Evolutionary conservation across 2,888 invertebrate genomes (phyloP).

Genomic region (Nowickia ferox): DNA sequence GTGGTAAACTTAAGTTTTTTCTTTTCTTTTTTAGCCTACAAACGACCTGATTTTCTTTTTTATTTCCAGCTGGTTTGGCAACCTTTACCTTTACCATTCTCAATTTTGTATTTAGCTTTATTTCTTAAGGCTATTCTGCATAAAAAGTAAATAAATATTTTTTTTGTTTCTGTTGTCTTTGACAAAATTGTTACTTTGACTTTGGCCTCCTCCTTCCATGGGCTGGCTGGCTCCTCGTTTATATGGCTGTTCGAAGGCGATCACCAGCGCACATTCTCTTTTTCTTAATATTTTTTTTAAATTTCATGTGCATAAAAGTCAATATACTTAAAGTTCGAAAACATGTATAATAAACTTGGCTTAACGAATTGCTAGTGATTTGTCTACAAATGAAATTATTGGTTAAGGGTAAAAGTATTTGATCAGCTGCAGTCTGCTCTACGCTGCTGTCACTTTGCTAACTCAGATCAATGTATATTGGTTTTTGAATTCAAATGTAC

Average conservation of each 20-base stretch:
- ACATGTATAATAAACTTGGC: slow-evolving; percentile 33
- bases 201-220: slow-evolving; percentile 52
- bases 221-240: neutral
- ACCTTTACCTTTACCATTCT: slow-evolving; percentile 52
- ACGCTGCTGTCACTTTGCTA: too few species aligned
- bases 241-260: slow-evolving; percentile 6
- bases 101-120: slow-evolving; percentile 39
- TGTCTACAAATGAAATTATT: slow-evolving; percentile 36
- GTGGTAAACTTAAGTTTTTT: neutral
- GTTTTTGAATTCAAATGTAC: too few species aligned
- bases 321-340: slow-evolving; percentile 48
- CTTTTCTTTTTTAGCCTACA: slow-evolving; percentile 38
- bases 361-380: slow-evolving; percentile 33
- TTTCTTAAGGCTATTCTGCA: slow-evolving; percentile 58
- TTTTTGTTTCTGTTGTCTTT: slow-evolving; percentile 25
- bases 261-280: slow-evolving; percentile 48
- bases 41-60: slow-evolving; percentile 61
- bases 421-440: too few species aligned
- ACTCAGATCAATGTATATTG: too few species aligned
- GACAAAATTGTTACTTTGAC: slow-evolving; percentile 37
- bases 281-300: slow-evolving; percentile 6
- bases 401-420: neutral
- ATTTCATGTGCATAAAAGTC: slow-evolving; percentile 40
- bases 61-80: slow-evolving; percentile 57
- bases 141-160: slow-evolving; percentile 21